Percentiles rank a stretch among this genome's conserved stretches.
phyloP scores from a whole-genome alignment of 1,140 invertebrate genomes.

The Marisa cornuarietis region DNA sequence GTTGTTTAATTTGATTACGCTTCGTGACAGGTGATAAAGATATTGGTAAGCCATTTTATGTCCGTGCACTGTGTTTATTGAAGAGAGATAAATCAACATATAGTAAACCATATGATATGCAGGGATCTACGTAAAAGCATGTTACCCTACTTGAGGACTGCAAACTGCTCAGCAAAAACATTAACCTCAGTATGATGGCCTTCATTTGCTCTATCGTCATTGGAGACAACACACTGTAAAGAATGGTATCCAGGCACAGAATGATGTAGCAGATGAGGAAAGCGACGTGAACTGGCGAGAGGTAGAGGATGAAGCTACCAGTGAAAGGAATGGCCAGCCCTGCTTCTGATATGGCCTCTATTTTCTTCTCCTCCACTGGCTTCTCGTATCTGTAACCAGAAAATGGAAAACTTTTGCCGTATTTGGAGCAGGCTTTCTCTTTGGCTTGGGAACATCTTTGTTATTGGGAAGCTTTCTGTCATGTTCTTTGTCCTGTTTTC shows the following conservation, averaged over 20 bases:
- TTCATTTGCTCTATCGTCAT: constrained; percentile 34
- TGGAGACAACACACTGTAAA: constrained; percentile 33
- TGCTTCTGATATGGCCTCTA: neutral
- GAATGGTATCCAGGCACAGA: constrained; percentile 31
- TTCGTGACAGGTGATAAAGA: neutral
- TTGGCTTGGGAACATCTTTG: too few relatives aligned
- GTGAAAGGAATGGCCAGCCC: constrained; percentile 19
- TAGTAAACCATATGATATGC: neutral
- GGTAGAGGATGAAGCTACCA: constrained; percentile 35
- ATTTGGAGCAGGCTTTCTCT: too few relatives aligned
- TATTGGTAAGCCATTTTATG: neutral
- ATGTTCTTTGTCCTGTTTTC: too few relatives aligned
- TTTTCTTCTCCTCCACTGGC: neutral
- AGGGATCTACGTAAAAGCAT: neutral
- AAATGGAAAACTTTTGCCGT: neutral
- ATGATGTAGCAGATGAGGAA: constrained; percentile 42
- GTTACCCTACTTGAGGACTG: neutral
- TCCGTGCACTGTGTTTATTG: neutral
- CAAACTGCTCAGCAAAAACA: neutral
- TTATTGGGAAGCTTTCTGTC: too few relatives aligned
- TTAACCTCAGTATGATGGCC: constrained; percentile 21
- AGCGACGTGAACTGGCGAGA: constrained; percentile 41
- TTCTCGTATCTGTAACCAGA: constrained; percentile 9
- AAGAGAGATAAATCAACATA: neutral
- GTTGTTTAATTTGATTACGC: neutral